A percentile compares a stretch with the other conserved stretches of the same genome.
These are phyloP conservation scores for Yponomeuta evonymella DNA, from an alignment of 2,888 invertebrate genomes.

Conservation along the genomic window DNA sequence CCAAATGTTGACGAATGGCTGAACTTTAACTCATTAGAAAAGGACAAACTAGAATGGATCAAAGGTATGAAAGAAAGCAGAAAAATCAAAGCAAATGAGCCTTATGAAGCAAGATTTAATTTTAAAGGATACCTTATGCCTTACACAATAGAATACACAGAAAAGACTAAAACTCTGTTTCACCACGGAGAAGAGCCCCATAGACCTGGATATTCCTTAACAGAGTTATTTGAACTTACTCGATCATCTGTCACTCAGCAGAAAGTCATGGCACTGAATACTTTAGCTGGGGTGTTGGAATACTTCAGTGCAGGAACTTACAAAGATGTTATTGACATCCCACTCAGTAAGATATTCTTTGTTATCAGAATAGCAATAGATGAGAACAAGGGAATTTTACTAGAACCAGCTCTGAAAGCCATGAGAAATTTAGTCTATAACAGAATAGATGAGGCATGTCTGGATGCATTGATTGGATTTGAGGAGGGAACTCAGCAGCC, in stretches of 20 bases:
- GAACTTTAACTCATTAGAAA: constrained; percentile 90
- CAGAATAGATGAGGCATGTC: constrained; percentile 85
- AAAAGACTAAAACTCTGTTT: constrained; percentile 80
- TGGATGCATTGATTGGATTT: constrained; percentile 82
- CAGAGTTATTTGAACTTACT: constrained; percentile 89
- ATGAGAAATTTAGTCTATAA: constrained; percentile 85
- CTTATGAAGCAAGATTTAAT: constrained; percentile 89
- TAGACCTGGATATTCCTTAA: constrained; percentile 92
- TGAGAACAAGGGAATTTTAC: constrained; percentile 83
- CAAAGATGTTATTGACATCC: constrained; percentile 83
- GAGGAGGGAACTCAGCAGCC: constrained; percentile 81
- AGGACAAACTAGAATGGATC: constrained; percentile 93
- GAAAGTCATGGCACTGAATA: constrained; percentile 85
- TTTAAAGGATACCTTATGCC: constrained; percentile 87
- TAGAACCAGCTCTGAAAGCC: constrained; percentile 86
- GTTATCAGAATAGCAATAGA: constrained; percentile 90
- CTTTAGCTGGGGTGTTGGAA: constrained; percentile 85
- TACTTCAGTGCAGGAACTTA: constrained; percentile 86
- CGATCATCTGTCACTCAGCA: constrained; percentile 89
- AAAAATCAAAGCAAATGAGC: constrained; percentile 71
- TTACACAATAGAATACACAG: constrained; percentile 77
- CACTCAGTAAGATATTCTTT: constrained; percentile 86
- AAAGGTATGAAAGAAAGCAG: constrained; percentile 78
- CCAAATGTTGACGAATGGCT: constrained; percentile 84
- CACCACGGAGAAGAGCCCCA: constrained; percentile 96